Conservation (phyloP, 2,797 vertebrate genomes). For the Margarornis squamiger region DNA sequence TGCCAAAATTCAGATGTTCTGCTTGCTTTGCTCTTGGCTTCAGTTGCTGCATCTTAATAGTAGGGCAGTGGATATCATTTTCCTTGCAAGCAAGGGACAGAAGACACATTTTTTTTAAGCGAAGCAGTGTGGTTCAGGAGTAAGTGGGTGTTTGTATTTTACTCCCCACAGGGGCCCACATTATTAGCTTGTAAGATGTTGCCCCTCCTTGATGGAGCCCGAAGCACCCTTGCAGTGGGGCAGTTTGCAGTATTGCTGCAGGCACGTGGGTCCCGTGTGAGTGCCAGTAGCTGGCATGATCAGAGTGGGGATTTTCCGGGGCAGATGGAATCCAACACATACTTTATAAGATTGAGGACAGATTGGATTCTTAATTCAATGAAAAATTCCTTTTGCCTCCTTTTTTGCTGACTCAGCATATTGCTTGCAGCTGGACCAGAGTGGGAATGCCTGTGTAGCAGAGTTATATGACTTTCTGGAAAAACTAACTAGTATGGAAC, state of each 20-base stretch:
- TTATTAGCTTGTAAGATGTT: neutral
- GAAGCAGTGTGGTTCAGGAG: neutral
- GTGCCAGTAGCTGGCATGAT: neutral
- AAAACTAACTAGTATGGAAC: conserved; percentile 57
- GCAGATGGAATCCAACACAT: neutral
- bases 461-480: conserved; percentile 60
- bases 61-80: neutral
- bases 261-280: accelerated
- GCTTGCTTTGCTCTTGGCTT: neutral
- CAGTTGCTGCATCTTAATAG: neutral
- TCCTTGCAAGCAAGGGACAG: neutral
- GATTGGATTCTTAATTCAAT: conserved; percentile 27
- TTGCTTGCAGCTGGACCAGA: conserved; percentile 26
- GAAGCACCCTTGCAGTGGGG: neutral
- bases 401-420: conserved; percentile 47
- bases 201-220: neutral
- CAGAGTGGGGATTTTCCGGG: neutral
- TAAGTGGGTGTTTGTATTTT: neutral
- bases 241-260: accelerated
- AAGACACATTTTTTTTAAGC: neutral
- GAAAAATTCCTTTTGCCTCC: conserved; percentile 15
- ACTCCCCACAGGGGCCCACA: neutral
- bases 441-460: conserved; percentile 35
- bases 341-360: conserved; percentile 43
- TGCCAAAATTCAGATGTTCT: neutral